Conservation (phyloP, 2,797 vertebrate genomes). For the Triplophysa bombifrons region DNA sequence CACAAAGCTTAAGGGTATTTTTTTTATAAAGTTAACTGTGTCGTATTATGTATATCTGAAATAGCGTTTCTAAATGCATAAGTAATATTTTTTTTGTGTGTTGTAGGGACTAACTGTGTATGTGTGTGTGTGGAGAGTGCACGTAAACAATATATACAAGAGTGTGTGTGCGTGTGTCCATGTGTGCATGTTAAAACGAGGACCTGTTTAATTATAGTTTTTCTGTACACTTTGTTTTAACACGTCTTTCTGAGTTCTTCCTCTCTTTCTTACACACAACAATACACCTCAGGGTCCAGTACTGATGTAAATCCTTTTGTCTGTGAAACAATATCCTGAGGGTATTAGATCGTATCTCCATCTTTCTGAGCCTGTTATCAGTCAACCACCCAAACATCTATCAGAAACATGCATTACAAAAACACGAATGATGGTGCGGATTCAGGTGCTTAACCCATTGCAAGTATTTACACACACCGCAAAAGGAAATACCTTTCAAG, state of each 20-base stretch:
- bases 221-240: constrained; percentile 37
- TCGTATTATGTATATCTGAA: not conserved
- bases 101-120: not conserved
- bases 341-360: constrained; percentile 36
- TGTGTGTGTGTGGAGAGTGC: no score
- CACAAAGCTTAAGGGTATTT: constrained; percentile 3
- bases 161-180: no score
- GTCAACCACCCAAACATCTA: constrained; percentile 24
- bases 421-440: not conserved
- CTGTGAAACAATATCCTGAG: constrained; percentile 28
- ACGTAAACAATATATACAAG: not conserved
- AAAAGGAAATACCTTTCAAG: not conserved
- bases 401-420: constrained; percentile 8
- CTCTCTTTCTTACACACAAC: constrained; percentile 18
- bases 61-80: constrained; percentile 11
- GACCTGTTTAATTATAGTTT: constrained; percentile 14
- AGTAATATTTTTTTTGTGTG: not conserved
- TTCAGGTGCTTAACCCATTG: constrained; percentile 5
- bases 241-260: constrained; percentile 8
- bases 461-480: not conserved
- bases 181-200: not conserved
- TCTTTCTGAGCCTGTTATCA: constrained; percentile 23
- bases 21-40: not conserved
- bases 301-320: constrained; percentile 33
- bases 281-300: constrained; percentile 19